phyloP scores from a whole-genome alignment of 2,113 vertebrate genomes.

The Haemorhous mexicanus region DNA sequence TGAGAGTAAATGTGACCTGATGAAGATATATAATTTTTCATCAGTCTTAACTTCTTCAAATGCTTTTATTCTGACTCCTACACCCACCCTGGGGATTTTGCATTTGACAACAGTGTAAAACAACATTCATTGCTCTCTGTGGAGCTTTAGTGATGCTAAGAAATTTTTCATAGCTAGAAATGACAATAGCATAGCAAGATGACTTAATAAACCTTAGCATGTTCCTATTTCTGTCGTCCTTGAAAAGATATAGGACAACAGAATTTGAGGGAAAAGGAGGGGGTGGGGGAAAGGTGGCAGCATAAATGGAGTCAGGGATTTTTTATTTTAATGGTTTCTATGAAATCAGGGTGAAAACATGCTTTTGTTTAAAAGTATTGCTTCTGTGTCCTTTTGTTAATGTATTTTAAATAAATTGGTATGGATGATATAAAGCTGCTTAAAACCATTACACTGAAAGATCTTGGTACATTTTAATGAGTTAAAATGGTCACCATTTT shows the following conservation, averaged over 20 bases:
- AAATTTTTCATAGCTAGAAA: conserved; percentile 72
- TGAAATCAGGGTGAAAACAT: background rate
- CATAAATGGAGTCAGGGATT: background rate
- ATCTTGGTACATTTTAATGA: background rate
- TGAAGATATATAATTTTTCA: conserved; percentile 44
- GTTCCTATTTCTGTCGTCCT: conserved; percentile 55
- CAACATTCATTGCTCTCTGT: conserved; percentile 70
- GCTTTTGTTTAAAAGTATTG: background rate
- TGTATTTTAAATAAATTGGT: background rate
- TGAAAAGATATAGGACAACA: conserved; percentile 53
- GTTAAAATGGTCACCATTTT: background rate
- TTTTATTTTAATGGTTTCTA: background rate
- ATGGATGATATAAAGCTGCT: background rate
- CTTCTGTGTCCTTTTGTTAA: background rate
- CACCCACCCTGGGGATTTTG: conserved; percentile 60
- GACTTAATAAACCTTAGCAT: conserved; percentile 77
- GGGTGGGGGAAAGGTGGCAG: background rate
- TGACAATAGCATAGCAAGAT: conserved; percentile 72
- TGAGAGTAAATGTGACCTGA: conserved; percentile 2
- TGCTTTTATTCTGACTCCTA: conserved; percentile 67
- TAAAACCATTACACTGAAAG: background rate
- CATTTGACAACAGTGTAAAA: conserved; percentile 67
- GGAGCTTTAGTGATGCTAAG: conserved; percentile 68
- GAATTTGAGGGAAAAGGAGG: conserved; percentile 53
- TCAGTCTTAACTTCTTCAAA: conserved; percentile 48